phyloP scores from a whole-genome alignment of 2,888 invertebrate genomes.

The Rotaria sp. region DNA sequence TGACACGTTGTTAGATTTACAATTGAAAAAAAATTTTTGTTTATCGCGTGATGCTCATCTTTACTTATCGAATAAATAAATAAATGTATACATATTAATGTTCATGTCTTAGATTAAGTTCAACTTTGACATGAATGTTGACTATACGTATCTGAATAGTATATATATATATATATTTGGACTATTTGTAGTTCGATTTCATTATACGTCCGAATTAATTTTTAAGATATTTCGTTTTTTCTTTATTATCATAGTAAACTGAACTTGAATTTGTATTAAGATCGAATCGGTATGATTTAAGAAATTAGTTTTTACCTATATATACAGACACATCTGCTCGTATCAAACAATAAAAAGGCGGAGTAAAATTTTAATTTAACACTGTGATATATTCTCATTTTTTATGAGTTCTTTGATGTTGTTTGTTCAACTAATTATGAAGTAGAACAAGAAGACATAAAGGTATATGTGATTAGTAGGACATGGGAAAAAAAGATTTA shows the following conservation, averaged over 20 bases:
- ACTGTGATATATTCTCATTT: background rate
- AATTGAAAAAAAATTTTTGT: background rate
- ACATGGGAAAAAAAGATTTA: background rate
- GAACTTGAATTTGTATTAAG: background rate
- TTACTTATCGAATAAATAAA: background rate
- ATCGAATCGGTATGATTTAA: background rate
- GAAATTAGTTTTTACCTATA: background rate
- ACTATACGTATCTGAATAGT: background rate
- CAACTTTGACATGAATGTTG: background rate
- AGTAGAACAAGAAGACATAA: background rate
- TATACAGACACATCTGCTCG: background rate
- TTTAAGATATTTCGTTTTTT: background rate
- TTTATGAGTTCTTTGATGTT: background rate
- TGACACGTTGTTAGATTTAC: background rate
- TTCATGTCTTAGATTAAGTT: background rate
- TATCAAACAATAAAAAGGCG: background rate
- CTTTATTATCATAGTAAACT: background rate
- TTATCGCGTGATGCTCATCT: background rate
- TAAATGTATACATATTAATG: background rate
- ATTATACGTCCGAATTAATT: background rate
- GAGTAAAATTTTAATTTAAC: constrained; percentile 9
- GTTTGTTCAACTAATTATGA: constrained; percentile 16
- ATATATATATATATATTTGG: background rate
- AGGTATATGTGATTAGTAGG: background rate
- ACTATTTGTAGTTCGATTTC: background rate